Base-by-base conservation (phyloP, 2,797 vertebrate genomes). In the Tympanoctomys barrerae region DNA sequence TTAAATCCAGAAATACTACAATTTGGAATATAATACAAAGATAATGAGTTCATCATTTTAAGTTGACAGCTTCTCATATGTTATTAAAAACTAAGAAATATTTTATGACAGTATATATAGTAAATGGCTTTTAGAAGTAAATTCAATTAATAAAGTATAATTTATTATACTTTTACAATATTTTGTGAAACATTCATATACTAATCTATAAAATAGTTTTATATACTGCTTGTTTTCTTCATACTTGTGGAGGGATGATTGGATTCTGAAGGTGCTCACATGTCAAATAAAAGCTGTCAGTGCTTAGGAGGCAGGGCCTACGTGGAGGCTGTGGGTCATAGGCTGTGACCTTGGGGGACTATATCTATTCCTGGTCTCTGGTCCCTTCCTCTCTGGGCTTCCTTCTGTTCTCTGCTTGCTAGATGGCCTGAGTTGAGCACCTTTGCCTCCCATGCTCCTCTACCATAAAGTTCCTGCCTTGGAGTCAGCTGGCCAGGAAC, bases 1-100 rank as follows among this genome's bases (percentile, higher is more conserved):
- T 78, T 78, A 70, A 78, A 52, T 95, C 42, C 46, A 89, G 70
- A 89, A 94, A 46, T 84, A 62, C 57, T 70, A 70, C 22, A 46
- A 61, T 84, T 85, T 80, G 54, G 11, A 54, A 39, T 89, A 24
- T 71, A 19, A 10, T 80, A 14, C 70, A 12, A 64, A 54, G 42
- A 78, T 78, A 33, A 13, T 85, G 70, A 79, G 84, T 79, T 92
- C 28, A 73, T 79, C 79, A 54, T 71, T 78, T 68, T 73, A 64
- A 90, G 24, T 57, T 87, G 66, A 22, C 57, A 61, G 8, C 21
- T 84, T 77, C 46, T 75, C 39, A 79, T 12, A 28, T 83, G 3
- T 49, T 61, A 42, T 83, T 24, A 88, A 66, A 75, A 64, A 59
- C 6, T 64, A 66, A 94, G 46, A 78, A 75, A 36, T 75, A 66